Base-by-base conservation (phyloP, 2,888 invertebrate genomes). In the Iselma pallidipennis region DNA sequence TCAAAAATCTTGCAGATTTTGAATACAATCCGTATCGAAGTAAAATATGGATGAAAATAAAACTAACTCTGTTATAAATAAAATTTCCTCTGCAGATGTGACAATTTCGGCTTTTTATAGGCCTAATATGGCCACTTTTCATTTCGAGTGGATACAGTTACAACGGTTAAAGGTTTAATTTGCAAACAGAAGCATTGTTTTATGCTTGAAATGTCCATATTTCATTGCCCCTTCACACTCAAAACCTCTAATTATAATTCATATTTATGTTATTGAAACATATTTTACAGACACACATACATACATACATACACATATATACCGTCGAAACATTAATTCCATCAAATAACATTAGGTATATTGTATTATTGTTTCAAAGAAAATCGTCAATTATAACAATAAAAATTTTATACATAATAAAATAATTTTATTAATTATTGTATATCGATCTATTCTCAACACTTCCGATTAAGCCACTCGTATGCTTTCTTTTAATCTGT, bases 101-200 rank as follows among this genome's bases (percentile, higher is more conserved):
- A 63, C 63, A 63, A 63, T 63, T 63, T 55, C 55, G 55, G 55
- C 59, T 63, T 63, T 63, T 63, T 63, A 63, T 63, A 62, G 63
- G 59, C 59, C 55, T 55, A 59, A 63, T 63, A 59, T 59, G 55
- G 59, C 49, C 55, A 63, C 63, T 63, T 63, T 58, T 59, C 63
- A 59, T 63, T 57, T 59, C 33, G 63, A 63, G 58, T 59, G 63
- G 52, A 52, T 55, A 55, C 51, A 55, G 59, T 63, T 59, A 63
- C 63, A 59, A 42, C 59, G 55, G 55, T 56, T 63, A 63, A 63
- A 55, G 63, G 52, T 63, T 63, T 63, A 55, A 63, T 63, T 63
- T 59, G 55, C 52, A 59, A 63, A 59, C 55, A 55, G 55, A 48
- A 52, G 56, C 63, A 51, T 59, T 62, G 62, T 62, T 62, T 50